These are phyloP conservation scores for Bathynomus jamesi DNA, from an alignment of 1,140 invertebrate species.

Conservation along the genomic window DNA sequence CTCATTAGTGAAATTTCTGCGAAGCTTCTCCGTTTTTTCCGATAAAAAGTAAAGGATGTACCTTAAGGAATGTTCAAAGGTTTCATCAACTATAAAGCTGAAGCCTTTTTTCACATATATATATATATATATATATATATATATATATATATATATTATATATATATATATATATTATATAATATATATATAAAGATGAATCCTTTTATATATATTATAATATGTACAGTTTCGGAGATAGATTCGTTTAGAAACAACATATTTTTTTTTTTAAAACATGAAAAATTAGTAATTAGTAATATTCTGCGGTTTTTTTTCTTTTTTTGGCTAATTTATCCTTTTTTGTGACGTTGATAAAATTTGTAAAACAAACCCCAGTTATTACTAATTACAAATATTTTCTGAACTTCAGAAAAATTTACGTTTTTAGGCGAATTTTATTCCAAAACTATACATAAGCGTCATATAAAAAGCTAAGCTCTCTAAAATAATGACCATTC, in stretches of 20 bases:
- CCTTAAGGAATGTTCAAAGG: neutral
- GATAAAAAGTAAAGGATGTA: neutral
- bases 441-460: too few species aligned
- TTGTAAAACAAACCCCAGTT: too few species aligned
- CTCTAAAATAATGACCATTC: too few species aligned
- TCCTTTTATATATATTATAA: slow-evolving; percentile 3
- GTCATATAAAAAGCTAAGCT: too few species aligned
- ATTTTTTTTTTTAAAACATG: too few species aligned
- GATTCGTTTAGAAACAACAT: neutral
- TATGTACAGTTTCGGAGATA: neutral
- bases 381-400: too few species aligned
- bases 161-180: neutral
- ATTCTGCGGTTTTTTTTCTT: too few species aligned
- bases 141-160: slow-evolving; percentile 6
- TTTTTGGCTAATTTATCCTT: too few species aligned
- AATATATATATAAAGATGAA: neutral
- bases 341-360: neutral
- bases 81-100: neutral
- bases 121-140: slow-evolving; percentile 4
- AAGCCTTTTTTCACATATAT: neutral
- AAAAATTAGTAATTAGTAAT: too few species aligned
- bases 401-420: too few species aligned
- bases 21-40: neutral
- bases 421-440: too few species aligned
- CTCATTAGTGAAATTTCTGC: neutral